phyloP scores from a whole-genome alignment of 2,888 invertebrate genomes.

The Cinara cedri region DNA sequence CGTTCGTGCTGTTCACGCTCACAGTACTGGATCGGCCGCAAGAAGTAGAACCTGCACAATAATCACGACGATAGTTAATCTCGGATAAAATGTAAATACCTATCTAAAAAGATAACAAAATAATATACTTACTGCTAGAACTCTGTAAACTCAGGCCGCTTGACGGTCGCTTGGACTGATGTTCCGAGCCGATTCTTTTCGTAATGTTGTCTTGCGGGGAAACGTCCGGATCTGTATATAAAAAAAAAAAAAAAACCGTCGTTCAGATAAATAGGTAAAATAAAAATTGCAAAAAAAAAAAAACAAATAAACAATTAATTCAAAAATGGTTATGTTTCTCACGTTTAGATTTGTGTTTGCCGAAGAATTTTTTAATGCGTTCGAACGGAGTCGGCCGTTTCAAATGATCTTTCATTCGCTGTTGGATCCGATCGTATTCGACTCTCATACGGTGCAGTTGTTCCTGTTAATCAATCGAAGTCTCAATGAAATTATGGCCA shows the following conservation, averaged over 20 bases:
- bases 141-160: constrained; percentile 74
- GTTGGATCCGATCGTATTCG: constrained; percentile 82
- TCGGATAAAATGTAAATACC: neutral
- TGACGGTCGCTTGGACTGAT: constrained; percentile 65
- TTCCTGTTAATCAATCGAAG: constrained; percentile 66
- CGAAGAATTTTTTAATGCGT: constrained; percentile 76
- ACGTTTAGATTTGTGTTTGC: constrained; percentile 65
- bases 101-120: too few relatives aligned
- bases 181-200: constrained; percentile 19
- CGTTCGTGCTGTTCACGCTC: constrained; percentile 77
- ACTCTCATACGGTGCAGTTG: constrained; percentile 80
- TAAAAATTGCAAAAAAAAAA: neutral
- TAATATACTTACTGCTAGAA: constrained; percentile 67
- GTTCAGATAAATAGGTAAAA: too few relatives aligned
- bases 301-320: neutral
- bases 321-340: constrained; percentile 41
- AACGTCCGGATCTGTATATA: constrained; percentile 34
- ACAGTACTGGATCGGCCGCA: constrained; percentile 83
- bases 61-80: neutral
- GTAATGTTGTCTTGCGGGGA: constrained; percentile 47
- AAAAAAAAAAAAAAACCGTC: neutral
- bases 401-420: constrained; percentile 75
- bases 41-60: constrained; percentile 71
- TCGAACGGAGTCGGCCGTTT: constrained; percentile 83
- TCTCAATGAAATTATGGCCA: too few relatives aligned